Evolutionary conservation across 1,140 invertebrate species (phyloP).

Genomic region (Gerris buenoi): DNA sequence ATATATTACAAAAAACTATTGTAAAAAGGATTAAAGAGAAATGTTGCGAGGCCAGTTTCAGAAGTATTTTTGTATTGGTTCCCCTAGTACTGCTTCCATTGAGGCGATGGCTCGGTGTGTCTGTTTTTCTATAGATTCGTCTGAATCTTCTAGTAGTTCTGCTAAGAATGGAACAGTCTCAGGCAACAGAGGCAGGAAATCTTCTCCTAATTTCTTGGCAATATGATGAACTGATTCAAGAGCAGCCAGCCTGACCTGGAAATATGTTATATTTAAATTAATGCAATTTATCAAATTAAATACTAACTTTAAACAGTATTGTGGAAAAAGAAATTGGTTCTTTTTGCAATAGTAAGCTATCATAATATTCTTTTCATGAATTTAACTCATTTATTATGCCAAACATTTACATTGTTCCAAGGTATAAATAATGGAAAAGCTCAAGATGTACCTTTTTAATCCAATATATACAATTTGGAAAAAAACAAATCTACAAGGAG

Average conservation of each 20-base stretch:
- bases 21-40: constrained; percentile 11
- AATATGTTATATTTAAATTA: background rate
- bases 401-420: too few species aligned
- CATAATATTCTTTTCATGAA: too few species aligned
- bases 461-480: too few species aligned
- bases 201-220: constrained; percentile 60
- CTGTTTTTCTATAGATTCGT: constrained; percentile 53
- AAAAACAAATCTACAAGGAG: too few species aligned
- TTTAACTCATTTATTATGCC: too few species aligned
- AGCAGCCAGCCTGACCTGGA: constrained; percentile 33
- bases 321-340: too few species aligned
- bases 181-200: constrained; percentile 60
- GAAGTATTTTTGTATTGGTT: constrained; percentile 71
- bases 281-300: too few species aligned
- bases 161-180: constrained; percentile 72
- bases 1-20: background rate
- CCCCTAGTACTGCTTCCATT: constrained; percentile 63
- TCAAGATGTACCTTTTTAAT: too few species aligned
- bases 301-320: too few species aligned
- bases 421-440: too few species aligned
- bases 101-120: constrained; percentile 58
- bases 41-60: too few species aligned
- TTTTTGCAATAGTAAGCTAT: too few species aligned
- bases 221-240: constrained; percentile 50
- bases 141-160: constrained; percentile 70